These are phyloP conservation scores for Xestoiulus laeticollis DNA, from an alignment of 2,888 invertebrate species.

Conservation along the genomic window DNA sequence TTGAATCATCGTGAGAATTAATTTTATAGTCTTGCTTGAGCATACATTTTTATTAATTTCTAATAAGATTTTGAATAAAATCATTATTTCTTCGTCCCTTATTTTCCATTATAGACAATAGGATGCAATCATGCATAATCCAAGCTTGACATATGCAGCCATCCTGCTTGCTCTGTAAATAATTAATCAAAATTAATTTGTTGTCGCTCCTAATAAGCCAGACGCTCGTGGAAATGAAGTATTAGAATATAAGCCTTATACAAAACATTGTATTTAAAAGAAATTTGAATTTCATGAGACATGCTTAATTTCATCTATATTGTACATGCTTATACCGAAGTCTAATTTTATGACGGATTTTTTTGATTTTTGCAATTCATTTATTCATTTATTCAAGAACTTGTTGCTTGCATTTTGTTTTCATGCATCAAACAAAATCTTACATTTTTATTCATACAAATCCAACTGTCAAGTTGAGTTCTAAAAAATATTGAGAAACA, in stretches of 20 bases:
- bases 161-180: neutral
- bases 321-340: neutral
- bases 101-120: neutral
- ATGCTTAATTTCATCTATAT: neutral
- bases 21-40: neutral
- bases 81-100: neutral
- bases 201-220: neutral
- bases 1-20: too few species aligned
- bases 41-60: neutral
- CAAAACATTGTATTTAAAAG: neutral
- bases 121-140: neutral
- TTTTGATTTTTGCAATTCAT: too few species aligned
- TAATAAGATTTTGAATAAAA: constrained; percentile 9
- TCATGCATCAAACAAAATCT: neutral
- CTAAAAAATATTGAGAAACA: too few species aligned
- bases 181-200: neutral
- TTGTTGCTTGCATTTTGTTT: too few species aligned
- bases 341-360: neutral
- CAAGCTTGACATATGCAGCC: neutral
- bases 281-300: neutral
- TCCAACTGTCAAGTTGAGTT: too few species aligned
- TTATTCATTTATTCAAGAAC: too few species aligned
- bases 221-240: neutral
- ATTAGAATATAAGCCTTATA: neutral
- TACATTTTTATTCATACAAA: neutral